Base-by-base conservation (phyloP, 2,888 invertebrate species). In the Ariolimax columbianus region DNA sequence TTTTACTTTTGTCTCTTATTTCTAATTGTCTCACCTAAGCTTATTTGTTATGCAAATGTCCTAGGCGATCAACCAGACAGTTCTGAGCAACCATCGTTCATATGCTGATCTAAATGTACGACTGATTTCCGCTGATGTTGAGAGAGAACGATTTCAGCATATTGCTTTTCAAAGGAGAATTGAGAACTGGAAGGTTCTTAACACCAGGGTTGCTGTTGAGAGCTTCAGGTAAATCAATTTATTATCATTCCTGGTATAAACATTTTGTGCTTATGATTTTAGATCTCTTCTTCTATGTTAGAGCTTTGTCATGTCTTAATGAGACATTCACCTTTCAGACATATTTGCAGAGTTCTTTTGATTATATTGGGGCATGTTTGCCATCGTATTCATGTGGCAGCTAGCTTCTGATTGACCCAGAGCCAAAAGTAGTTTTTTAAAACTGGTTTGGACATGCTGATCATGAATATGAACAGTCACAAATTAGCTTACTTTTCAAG, bases 1-100 rank as follows among this genome's bases (percentile, higher is more conserved):
- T n/a, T 11, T n/a, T n/a, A 63, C 59, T 23, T 63, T 26, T n/a
- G 26, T 63, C n/a, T 63, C n/a, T 2, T 63, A 4, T 63, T 63
- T 63, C n/a, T 63, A 3, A n/a, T n/a, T 4, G 23, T 63, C n/a
- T 63, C n/a, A n/a, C 11, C 7, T n/a, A 11, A 63, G 23, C 59
- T 63, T n/a, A 4, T 63, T 63, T 63, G n/a, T n/a, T n/a, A n/a
- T 63, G 26, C 11, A 0, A 11, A 4, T 40, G n/a, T 82, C 38
- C 0, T 90, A 93, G 93, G 82, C 90, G 66, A 91, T 94, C 26
- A 94, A 94, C 88, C 93, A 94, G 88, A 92, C 92, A 19, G 90
- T 94, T 77, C 88, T 94, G 81, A 92, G 92, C 86, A 94, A 94
- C 87, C 88, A 92, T 63, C 84, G 93, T 72, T 91, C 92, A 1